A percentile compares a stretch with the other conserved stretches of the same genome.
phyloP scores from a whole-genome alignment of 2,888 invertebrate genomes.

The Chrysolina americana region DNA sequence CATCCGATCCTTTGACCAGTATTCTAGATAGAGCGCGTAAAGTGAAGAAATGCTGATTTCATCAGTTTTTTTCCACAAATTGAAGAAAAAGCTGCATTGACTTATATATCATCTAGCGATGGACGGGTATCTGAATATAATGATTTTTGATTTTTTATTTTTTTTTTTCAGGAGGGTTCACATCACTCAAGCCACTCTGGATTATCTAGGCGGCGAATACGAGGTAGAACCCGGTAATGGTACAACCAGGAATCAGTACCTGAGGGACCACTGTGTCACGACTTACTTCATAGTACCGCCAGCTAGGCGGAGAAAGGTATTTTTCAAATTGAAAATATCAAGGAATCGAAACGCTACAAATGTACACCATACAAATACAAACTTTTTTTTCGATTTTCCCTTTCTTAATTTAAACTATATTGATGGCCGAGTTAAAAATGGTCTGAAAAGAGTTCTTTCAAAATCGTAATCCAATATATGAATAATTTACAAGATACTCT shows the following conservation, averaged over 20 bases:
- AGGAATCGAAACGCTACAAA: neutral
- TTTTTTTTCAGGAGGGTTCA: conserved; percentile 80
- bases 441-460: neutral
- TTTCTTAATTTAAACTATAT: neutral
- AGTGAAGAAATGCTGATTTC: too few species aligned
- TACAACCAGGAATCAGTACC: conserved; percentile 84
- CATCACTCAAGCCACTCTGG: conserved; percentile 87
- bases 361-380: neutral
- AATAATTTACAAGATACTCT: too few species aligned
- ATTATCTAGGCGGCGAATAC: conserved; percentile 89
- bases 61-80: too few species aligned
- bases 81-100: too few species aligned
- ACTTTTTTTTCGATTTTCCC: neutral
- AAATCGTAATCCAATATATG: neutral
- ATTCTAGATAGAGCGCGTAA: too few species aligned
- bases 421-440: conserved; percentile 15
- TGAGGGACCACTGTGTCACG: conserved; percentile 86
- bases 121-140: too few species aligned
- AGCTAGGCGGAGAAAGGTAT: conserved; percentile 86
- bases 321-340: conserved; percentile 43
- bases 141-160: conserved; percentile 31
- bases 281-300: conserved; percentile 94
- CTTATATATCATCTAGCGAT: too few species aligned
- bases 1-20: too few species aligned
- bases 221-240: conserved; percentile 93